A percentile compares a stretch with the other conserved stretches of the same genome.
These are phyloP conservation scores for Caenorhabditis sp. DNA, from an alignment of 2,888 invertebrate genomes.

Conservation along the genomic window DNA sequence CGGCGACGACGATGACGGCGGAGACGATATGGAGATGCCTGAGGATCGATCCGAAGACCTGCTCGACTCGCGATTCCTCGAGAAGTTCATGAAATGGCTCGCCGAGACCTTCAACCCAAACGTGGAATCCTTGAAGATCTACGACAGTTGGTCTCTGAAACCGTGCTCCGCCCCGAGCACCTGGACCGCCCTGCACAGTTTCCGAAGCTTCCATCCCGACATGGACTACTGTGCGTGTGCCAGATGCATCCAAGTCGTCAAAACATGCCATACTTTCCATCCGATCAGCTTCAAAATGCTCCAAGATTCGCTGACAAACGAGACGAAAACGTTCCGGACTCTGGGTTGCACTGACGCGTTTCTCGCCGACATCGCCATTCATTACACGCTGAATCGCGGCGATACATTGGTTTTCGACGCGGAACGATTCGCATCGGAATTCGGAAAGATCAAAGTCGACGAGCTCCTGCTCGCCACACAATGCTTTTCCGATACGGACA, in stretches of 20 bases:
- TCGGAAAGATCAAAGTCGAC: conserved; percentile 9
- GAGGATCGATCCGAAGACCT: not conserved
- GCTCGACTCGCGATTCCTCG: not conserved
- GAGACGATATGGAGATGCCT: not conserved
- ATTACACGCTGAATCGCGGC: not conserved
- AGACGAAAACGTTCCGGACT: not conserved
- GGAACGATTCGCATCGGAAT: conserved; percentile 1
- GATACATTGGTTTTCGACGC: conserved; percentile 3
- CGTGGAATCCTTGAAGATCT: conserved; percentile 23
- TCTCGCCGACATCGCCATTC: conserved; percentile 38
- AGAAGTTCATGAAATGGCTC: conserved; percentile 24
- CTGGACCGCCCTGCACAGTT: conserved; percentile 10
- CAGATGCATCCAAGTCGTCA: conserved; percentile 12
- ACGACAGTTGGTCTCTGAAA: conserved; percentile 40
- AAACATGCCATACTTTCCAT: not conserved
- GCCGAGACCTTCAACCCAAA: conserved; percentile 23
- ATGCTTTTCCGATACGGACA: not conserved
- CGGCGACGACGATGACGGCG: not conserved
- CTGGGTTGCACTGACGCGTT: conserved; percentile 31
- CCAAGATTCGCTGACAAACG: conserved; percentile 1
- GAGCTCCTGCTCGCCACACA: conserved; percentile 22
- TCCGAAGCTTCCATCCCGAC: conserved; percentile 42
- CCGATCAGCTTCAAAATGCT: conserved; percentile 35
- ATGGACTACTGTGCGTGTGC: conserved; percentile 37
- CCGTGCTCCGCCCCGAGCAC: conserved; percentile 17